Conservation (phyloP, 2,888 invertebrate genomes). For the Drosophila kokeensis region DNA sequence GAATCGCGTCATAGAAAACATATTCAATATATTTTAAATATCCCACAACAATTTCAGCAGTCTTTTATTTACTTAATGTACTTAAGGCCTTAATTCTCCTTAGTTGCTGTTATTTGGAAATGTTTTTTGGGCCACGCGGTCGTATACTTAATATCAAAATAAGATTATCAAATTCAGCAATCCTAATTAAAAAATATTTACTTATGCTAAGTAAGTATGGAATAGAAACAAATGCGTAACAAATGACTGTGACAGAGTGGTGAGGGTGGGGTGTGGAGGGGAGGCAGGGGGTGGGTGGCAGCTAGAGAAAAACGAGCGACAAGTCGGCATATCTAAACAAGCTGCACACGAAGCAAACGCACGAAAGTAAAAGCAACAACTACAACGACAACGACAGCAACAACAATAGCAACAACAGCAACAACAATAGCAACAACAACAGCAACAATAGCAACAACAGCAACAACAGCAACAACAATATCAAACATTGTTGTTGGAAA, state of each 20-base stretch:
- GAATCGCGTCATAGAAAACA: slow-evolving; percentile 30
- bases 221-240: slow-evolving; percentile 28
- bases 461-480: slow-evolving; percentile 38
- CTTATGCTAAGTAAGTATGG: slow-evolving; percentile 27
- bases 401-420: slow-evolving; percentile 30
- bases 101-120: not conserved
- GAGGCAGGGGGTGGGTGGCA: not conserved
- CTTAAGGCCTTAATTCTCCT: not conserved
- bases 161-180: slow-evolving; percentile 25
- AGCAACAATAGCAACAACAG: slow-evolving; percentile 8
- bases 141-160: slow-evolving; percentile 53
- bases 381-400: slow-evolving; percentile 19
- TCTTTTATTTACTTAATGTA: not conserved
- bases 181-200: slow-evolving; percentile 37
- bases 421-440: slow-evolving; percentile 21
- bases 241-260: not conserved
- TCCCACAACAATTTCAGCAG: not conserved
- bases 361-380: slow-evolving; percentile 76
- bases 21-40: not conserved
- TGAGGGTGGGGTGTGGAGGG: not conserved
- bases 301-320: slow-evolving; percentile 30
- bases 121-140: not conserved
- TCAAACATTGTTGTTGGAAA: slow-evolving; percentile 66
- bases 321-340: slow-evolving; percentile 52
- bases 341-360: slow-evolving; percentile 34